These are phyloP conservation scores for Drosophila funebris DNA, from an alignment of 1,140 invertebrate species.

Conservation along the genomic window DNA sequence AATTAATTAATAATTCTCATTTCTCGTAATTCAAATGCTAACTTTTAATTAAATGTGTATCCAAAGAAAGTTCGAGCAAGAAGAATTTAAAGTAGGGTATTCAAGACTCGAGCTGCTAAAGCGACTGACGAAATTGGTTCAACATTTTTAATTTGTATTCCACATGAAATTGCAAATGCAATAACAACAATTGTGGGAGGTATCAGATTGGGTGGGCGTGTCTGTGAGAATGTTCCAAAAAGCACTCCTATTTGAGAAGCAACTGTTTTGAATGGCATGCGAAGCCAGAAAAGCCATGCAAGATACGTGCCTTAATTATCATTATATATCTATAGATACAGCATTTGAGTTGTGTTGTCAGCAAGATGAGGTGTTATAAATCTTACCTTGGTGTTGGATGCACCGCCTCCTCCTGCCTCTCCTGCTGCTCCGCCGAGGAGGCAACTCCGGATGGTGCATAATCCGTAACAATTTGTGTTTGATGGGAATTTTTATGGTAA, in stretches of 20 bases:
- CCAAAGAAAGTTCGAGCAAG: background rate
- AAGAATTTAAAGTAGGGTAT: background rate
- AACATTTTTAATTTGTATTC: constrained; percentile 61
- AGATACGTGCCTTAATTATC: too few relatives aligned
- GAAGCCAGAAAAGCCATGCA: background rate
- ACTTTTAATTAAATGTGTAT: too few relatives aligned
- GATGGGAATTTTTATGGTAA: constrained; percentile 73
- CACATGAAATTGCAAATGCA: constrained; percentile 41
- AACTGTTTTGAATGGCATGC: background rate
- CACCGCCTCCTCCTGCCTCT: constrained; percentile 20
- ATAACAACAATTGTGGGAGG: constrained; percentile 8
- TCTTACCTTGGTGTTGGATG: constrained; percentile 65
- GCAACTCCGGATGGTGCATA: constrained; percentile 45
- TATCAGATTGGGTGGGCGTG: constrained; percentile 26
- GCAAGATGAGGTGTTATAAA: background rate
- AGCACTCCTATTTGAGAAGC: background rate
- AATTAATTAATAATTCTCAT: background rate
- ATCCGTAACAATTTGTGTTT: constrained; percentile 73
- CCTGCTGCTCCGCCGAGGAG: constrained; percentile 41
- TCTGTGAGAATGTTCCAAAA: constrained; percentile 49
- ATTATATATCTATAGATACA: too few relatives aligned
- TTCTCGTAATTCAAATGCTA: too few relatives aligned
- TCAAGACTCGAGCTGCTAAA: background rate
- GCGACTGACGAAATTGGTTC: constrained; percentile 25
- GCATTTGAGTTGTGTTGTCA: background rate